Conservation (phyloP, 2,113 vertebrate species). For the Anseranas semipalmata region DNA sequence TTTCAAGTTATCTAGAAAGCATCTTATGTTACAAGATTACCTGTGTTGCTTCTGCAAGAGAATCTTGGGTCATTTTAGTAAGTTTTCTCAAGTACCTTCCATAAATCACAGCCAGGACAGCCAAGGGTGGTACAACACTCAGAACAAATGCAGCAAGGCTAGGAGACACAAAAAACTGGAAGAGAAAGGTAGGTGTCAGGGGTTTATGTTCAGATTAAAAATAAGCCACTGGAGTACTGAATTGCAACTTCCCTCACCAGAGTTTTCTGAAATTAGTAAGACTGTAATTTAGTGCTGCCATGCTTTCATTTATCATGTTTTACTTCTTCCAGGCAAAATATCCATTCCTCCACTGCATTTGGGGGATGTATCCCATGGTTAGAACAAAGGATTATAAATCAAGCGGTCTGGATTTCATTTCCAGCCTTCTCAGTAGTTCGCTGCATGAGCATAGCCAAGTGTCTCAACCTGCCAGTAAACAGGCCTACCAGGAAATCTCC, state of each 20-base stretch:
- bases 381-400: constrained; percentile 8
- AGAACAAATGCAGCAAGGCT: constrained; percentile 90
- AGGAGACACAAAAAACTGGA: constrained; percentile 92
- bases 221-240: neutral
- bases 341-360: neutral
- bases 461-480: neutral
- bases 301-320: neutral
- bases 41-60: constrained; percentile 93
- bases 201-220: neutral
- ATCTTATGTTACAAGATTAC: constrained; percentile 65
- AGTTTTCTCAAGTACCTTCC: constrained; percentile 90
- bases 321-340: neutral
- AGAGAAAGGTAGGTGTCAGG: constrained; percentile 24
- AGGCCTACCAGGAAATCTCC: neutral
- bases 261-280: neutral
- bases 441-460: neutral
- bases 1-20: neutral
- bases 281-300: neutral
- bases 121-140: constrained; percentile 90
- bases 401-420: neutral
- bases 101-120: constrained; percentile 86
- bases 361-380: neutral
- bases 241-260: neutral
- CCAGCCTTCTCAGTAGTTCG: neutral
- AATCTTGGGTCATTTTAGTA: constrained; percentile 91